phyloP scores from a whole-genome alignment of 2,797 vertebrate species.

The Spinus olivaceus region DNA sequence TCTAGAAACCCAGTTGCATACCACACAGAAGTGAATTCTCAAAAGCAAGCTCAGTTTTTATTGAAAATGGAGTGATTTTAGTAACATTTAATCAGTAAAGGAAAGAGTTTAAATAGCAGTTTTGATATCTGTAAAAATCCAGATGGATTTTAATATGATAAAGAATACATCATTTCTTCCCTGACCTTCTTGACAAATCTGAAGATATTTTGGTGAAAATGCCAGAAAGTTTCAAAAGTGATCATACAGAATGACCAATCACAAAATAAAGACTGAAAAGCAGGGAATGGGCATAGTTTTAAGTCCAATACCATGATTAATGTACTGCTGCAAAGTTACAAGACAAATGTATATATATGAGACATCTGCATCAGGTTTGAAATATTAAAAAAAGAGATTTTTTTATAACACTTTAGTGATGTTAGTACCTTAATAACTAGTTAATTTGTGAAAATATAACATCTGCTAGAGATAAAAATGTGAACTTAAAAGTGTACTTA shows the following conservation, averaged over 20 bases:
- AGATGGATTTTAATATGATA: background rate
- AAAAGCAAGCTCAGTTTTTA: background rate
- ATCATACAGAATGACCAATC: background rate
- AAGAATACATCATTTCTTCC: background rate
- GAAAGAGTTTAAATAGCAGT: background rate
- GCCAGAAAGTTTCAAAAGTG: background rate
- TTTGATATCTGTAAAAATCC: background rate
- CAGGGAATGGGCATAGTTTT: background rate
- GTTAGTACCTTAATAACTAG: background rate
- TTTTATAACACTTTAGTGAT: background rate
- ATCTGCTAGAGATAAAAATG: constrained; percentile 29
- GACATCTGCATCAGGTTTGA: background rate
- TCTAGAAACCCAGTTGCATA: background rate
- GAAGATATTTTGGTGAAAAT: background rate
- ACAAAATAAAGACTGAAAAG: background rate
- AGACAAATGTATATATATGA: background rate
- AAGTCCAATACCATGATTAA: background rate
- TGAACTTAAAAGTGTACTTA: constrained; percentile 62
- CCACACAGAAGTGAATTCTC: background rate
- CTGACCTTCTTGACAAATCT: background rate
- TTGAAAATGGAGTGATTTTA: background rate
- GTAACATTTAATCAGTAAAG: background rate
- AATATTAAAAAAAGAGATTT: background rate
- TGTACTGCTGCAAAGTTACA: background rate
- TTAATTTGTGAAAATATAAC: constrained; percentile 21